Evolutionary conservation across 2,888 invertebrate genomes (phyloP).

Genomic region (Chaetogeoica ovagalla): DNA sequence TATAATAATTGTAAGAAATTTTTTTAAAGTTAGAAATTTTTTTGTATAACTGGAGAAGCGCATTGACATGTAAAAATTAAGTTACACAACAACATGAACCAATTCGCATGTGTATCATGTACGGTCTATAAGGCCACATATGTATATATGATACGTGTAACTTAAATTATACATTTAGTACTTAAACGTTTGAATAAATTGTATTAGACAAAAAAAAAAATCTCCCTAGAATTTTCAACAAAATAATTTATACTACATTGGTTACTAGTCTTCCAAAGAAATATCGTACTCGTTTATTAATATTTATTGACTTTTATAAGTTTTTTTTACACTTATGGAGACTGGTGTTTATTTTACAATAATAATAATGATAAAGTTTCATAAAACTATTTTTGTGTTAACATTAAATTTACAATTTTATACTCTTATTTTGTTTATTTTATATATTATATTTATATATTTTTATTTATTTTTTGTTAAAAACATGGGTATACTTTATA

Average conservation of each 20-base stretch:
- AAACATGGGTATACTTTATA: constrained; percentile 15
- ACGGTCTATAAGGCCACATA: background rate
- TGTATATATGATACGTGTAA: background rate
- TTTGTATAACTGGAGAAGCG: too few relatives aligned
- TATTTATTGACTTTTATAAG: constrained; percentile 42
- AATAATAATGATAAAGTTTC: constrained; percentile 35
- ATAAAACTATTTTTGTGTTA: constrained; percentile 46
- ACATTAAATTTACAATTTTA: constrained; percentile 41
- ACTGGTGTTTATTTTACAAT: constrained; percentile 37
- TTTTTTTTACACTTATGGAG: constrained; percentile 39
- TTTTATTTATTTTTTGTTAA: constrained; percentile 28
- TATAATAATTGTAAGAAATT: too few relatives aligned
- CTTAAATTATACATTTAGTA: background rate
- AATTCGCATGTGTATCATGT: too few relatives aligned
- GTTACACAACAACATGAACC: too few relatives aligned
- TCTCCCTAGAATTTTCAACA: background rate
- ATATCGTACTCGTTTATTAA: constrained; percentile 33
- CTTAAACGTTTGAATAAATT: background rate
- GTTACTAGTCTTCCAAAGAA: constrained; percentile 52
- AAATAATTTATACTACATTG: constrained; percentile 17
- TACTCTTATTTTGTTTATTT: constrained; percentile 42
- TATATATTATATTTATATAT: constrained; percentile 20
- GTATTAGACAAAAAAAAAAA: background rate
- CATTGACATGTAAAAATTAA: too few relatives aligned
- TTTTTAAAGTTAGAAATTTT: too few relatives aligned